Evolutionary conservation across 2,888 invertebrate genomes (phyloP).

Genomic region (Automeris io): DNA sequence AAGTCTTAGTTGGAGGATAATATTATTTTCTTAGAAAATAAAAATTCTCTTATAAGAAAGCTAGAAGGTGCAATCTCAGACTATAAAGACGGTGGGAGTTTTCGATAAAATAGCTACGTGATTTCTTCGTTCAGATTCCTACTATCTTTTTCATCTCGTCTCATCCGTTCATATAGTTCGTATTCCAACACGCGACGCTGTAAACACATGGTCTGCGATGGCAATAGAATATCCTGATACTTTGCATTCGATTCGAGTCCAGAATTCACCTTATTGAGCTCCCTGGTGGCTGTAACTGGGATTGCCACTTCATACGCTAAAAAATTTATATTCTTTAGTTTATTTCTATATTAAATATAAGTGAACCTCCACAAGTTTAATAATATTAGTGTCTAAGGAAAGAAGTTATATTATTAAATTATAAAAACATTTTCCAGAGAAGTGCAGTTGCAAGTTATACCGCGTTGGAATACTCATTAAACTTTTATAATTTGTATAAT

Average conservation of each 20-base stretch:
- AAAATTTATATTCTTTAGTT: not conserved
- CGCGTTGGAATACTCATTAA: not conserved
- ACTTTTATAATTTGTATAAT: constrained; percentile 31
- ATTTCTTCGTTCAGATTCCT: constrained; percentile 50
- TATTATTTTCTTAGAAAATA: not conserved
- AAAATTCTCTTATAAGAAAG: constrained; percentile 23
- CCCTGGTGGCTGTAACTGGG: constrained; percentile 35
- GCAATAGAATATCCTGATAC: constrained; percentile 51
- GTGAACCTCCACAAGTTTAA: not conserved
- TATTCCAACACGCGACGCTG: constrained; percentile 33
- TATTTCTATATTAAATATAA: not conserved
- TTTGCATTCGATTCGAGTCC: constrained; percentile 57
- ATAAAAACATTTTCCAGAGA: not conserved
- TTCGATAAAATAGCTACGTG: constrained; percentile 67
- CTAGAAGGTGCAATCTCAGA: constrained; percentile 10
- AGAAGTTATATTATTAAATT: too few relatives aligned
- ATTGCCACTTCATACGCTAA: constrained; percentile 20
- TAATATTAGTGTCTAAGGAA: too few relatives aligned
- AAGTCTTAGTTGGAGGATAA: not conserved
- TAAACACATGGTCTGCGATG: constrained; percentile 60
- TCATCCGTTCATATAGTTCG: constrained; percentile 30
- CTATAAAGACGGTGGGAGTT: constrained; percentile 42
- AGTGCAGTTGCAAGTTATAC: not conserved
- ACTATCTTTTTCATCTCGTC: constrained; percentile 59
- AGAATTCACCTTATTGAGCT: constrained; percentile 57